Conservation (phyloP, 2,888 invertebrate genomes). For the Sinopyrophorus schimmeli region DNA sequence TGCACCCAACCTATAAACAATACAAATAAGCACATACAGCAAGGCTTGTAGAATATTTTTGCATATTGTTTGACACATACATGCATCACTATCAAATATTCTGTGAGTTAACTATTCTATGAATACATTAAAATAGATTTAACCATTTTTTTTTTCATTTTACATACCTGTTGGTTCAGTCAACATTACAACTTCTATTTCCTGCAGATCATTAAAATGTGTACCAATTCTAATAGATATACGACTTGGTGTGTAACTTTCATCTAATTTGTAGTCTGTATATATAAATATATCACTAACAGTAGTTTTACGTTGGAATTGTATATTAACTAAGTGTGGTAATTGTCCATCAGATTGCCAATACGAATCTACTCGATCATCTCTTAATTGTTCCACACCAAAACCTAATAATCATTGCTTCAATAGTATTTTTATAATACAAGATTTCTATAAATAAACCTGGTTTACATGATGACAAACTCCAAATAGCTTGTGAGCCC, state of each 20-base stretch:
- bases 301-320: slow-evolving; percentile 93
- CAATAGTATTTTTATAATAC: slow-evolving; percentile 50
- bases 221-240: slow-evolving; percentile 93
- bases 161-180: slow-evolving; percentile 80
- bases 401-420: slow-evolving; percentile 67
- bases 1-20: slow-evolving; percentile 85
- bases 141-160: too few relatives aligned
- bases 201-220: slow-evolving; percentile 95
- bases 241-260: slow-evolving; percentile 97
- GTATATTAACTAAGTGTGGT: slow-evolving; percentile 96
- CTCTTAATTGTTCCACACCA: slow-evolving; percentile 94
- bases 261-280: slow-evolving; percentile 97
- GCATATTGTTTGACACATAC: too few relatives aligned
- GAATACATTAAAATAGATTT: too few relatives aligned
- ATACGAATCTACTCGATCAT: slow-evolving; percentile 95
- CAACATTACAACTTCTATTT: slow-evolving; percentile 91
- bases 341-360: slow-evolving; percentile 99
- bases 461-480: slow-evolving; percentile 97
- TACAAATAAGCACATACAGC: too few relatives aligned
- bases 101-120: too few relatives aligned
- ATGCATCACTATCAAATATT: too few relatives aligned
- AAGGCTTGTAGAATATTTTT: too few relatives aligned
- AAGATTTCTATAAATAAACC: too few relatives aligned
- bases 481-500: slow-evolving; percentile 79
- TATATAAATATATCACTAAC: slow-evolving; percentile 95